A percentile compares a stretch with the other conserved stretches of the same genome.
Evolutionary conservation across 2,113 vertebrate genomes (phyloP).

Genomic region (Hydropotes inermis): DNA sequence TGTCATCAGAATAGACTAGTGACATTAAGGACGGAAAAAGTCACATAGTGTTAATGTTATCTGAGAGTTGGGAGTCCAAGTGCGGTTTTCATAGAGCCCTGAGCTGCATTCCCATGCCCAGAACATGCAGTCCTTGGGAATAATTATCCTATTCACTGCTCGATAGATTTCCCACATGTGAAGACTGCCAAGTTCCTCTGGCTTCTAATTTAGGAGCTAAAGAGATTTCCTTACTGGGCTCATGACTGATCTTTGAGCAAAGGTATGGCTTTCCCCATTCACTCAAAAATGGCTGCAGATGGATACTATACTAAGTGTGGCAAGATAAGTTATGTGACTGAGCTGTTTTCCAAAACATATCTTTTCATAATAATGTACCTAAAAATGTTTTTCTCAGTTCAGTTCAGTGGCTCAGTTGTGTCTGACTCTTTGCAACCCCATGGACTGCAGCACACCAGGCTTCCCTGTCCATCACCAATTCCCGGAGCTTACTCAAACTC

Average conservation of each 20-base stretch:
- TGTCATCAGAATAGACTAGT: neutral
- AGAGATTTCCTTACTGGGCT: slow-evolving; percentile 46
- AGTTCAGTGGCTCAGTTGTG: neutral
- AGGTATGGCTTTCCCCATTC: slow-evolving; percentile 23
- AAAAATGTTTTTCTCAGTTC: neutral
- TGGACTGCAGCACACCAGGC: neutral
- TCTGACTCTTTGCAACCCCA: neutral
- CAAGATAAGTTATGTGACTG: slow-evolving; percentile 15
- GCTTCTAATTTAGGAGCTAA: slow-evolving; percentile 65
- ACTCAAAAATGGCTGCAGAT: slow-evolving; percentile 19
- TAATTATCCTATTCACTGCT: slow-evolving; percentile 61
- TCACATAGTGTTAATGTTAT: neutral
- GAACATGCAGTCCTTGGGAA: slow-evolving; percentile 20
- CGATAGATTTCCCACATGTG: slow-evolving; percentile 45
- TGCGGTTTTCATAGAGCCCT: neutral
- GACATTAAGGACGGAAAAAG: neutral
- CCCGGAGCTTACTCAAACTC: neutral
- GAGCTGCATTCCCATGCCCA: neutral
- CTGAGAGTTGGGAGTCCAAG: neutral
- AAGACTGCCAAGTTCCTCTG: slow-evolving; percentile 24
- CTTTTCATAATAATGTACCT: neutral
- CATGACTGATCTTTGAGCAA: slow-evolving; percentile 46
- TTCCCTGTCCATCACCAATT: neutral
- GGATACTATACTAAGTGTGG: neutral
- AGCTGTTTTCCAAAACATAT: slow-evolving; percentile 11